These are phyloP conservation scores for Smutsia gigantea DNA, from an alignment of 2,797 vertebrate genomes.

Conservation along the genomic window DNA sequence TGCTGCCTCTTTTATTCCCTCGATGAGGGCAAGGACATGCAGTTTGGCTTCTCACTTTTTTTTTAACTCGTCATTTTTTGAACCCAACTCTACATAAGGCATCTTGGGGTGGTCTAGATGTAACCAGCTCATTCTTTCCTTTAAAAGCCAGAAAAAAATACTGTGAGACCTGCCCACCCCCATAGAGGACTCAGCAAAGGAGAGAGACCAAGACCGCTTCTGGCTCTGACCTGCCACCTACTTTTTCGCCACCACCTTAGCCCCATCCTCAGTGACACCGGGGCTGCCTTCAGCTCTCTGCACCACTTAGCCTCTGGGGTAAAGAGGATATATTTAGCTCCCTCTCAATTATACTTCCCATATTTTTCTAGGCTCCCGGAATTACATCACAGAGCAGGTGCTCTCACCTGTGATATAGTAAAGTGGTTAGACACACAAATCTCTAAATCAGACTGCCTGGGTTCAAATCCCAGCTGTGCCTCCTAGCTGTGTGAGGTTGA, in stretches of 20 bases:
- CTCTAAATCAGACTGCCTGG: background rate
- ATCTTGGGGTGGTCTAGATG: background rate
- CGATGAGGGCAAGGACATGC: background rate
- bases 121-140: background rate
- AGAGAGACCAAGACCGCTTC: background rate
- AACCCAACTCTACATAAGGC: background rate
- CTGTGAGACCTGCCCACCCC: background rate
- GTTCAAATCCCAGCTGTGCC: background rate
- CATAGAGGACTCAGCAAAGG: background rate
- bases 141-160: background rate
- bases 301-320: background rate
- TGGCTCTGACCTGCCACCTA: fast-evolving
- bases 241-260: background rate
- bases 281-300: background rate
- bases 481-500: background rate
- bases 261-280: fast-evolving
- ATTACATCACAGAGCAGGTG: background rate
- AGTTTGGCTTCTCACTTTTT: background rate
- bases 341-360: background rate
- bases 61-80: background rate
- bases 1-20: background rate
- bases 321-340: background rate
- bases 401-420: background rate
- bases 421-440: background rate
- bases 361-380: background rate